Evolutionary conservation across 2,113 vertebrate species (phyloP).

Genomic region (Macaca fascicularis): T2T-MFA8v1.1 NC_088386.1:4216501-4217000

Average conservation of each 20-base stretch:
- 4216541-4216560: not conserved
- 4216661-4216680: not conserved
- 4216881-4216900: not conserved
- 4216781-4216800: not conserved
- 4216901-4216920: not conserved
- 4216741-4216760: not conserved
- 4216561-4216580: not conserved
- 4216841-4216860: not conserved
- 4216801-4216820: not conserved
- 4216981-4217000: conserved; percentile 34
- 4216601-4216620: not conserved
- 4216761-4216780: not conserved
- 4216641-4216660: not conserved
- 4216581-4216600: not conserved
- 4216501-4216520: not conserved
- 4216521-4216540: not conserved
- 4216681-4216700: not conserved
- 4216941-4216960: not conserved
- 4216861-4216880: not conserved
- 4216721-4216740: not conserved
- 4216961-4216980: not conserved
- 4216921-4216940: not conserved
- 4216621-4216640: not conserved
- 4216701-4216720: not conserved
- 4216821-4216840: not conserved